Percentiles rank a stretch among this genome's conserved stretches.
These are phyloP conservation scores for Acrocephalus kingi DNA, from an alignment of 2,113 vertebrate genomes.

Conservation along the genomic window DNA sequence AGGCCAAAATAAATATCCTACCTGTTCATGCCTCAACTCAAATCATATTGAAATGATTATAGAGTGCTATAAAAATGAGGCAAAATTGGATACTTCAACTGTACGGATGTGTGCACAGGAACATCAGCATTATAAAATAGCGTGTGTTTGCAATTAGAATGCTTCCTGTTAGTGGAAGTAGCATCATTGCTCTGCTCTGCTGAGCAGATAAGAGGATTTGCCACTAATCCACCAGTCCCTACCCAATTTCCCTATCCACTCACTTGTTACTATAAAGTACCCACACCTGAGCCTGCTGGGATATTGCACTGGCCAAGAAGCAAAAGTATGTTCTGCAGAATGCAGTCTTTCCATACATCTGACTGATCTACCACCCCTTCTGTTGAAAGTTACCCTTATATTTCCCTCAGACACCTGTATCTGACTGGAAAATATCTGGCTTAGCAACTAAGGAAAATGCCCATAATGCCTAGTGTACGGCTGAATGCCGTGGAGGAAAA, in stretches of 20 bases:
- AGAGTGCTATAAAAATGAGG: background rate
- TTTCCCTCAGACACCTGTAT: background rate
- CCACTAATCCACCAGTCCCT: background rate
- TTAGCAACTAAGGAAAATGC: background rate
- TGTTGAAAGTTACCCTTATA: background rate
- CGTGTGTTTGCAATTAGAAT: background rate
- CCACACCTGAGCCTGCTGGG: background rate
- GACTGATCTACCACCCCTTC: background rate
- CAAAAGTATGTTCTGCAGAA: background rate
- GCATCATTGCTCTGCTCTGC: background rate
- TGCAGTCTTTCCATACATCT: background rate
- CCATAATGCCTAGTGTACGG: accelerated
- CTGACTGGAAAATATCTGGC: background rate
- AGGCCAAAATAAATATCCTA: background rate
- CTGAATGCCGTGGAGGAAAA: background rate
- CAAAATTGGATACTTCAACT: background rate
- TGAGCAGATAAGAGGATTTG: background rate
- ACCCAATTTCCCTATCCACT: background rate
- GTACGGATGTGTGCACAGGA: background rate
- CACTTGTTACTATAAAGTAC: background rate
- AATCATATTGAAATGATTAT: background rate
- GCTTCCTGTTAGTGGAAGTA: background rate
- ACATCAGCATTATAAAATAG: background rate
- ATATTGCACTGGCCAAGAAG: background rate
- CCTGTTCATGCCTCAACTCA: background rate